Evolutionary conservation across 2,888 invertebrate species (phyloP).

Genomic region (Zootermopsis nevadensis): DNA sequence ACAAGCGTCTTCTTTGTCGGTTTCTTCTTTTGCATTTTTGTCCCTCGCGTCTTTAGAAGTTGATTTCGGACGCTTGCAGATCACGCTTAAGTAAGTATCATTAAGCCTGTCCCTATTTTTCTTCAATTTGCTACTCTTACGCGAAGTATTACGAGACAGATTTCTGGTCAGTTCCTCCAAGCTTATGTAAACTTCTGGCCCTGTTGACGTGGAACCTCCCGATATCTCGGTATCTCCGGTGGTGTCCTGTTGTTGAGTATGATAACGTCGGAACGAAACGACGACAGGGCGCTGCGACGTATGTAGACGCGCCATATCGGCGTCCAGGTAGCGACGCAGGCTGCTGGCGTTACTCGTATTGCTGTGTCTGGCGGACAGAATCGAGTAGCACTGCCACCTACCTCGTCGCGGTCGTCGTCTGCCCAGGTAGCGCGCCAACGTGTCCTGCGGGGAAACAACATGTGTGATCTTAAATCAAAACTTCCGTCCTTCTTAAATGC

Average conservation of each 20-base stretch:
- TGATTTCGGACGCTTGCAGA: not conserved
- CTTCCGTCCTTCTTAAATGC: no score
- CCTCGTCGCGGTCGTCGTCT: slow-evolving; percentile 54
- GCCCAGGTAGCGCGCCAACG: slow-evolving; percentile 52
- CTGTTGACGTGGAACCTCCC: not conserved
- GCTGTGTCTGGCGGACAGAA: slow-evolving; percentile 50
- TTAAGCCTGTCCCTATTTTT: not conserved
- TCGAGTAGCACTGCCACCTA: slow-evolving; percentile 51
- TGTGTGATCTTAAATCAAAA: not conserved
- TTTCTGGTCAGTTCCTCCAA: slow-evolving; percentile 20
- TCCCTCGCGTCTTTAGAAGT: not conserved
- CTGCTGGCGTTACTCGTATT: slow-evolving; percentile 55
- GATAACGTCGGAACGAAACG: slow-evolving; percentile 60
- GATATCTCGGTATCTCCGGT: not conserved
- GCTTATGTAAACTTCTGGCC: slow-evolving; percentile 36
- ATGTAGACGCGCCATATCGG: slow-evolving; percentile 59
- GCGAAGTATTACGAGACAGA: no score
- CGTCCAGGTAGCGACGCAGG: slow-evolving; percentile 60
- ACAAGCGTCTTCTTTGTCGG: not conserved
- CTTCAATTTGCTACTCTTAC: not conserved
- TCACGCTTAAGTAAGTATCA: not conserved
- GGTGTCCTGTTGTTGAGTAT: not conserved
- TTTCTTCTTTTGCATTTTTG: not conserved
- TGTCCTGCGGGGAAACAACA: slow-evolving; percentile 45
- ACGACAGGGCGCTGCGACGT: slow-evolving; percentile 60